phyloP scores from a whole-genome alignment of 2,797 vertebrate genomes.

The Xiphorhynchus erythropygius region DNA sequence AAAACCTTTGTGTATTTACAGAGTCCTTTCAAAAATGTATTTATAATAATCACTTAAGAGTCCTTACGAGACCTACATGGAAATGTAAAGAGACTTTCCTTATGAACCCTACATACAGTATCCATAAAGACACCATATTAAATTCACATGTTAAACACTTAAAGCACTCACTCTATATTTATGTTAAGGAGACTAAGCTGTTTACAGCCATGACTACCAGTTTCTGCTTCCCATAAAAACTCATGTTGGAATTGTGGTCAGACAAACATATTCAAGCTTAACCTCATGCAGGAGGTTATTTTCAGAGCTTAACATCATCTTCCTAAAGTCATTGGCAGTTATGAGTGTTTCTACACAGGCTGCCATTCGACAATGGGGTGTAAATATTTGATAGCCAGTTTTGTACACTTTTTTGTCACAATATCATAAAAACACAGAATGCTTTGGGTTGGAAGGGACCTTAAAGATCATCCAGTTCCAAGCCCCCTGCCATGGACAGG shows the following conservation, averaged over 20 bases:
- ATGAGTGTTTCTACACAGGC: not conserved
- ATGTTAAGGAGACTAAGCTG: not conserved
- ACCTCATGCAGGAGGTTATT: slow-evolving; percentile 3
- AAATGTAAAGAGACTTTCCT: not conserved
- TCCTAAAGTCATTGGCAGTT: not conserved
- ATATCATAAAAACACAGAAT: not conserved
- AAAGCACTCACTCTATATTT: not conserved
- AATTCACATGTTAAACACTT: not conserved
- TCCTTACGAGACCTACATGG: not conserved
- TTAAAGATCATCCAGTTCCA: not conserved
- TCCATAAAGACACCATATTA: not conserved
- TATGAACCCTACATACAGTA: not conserved
- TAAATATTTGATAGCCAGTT: not conserved
- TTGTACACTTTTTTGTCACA: not conserved
- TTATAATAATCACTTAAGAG: not conserved
- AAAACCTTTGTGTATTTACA: not conserved
- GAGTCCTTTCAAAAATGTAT: not conserved
- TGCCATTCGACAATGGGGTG: not conserved
- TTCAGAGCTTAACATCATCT: not conserved
- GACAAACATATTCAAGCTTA: not conserved
- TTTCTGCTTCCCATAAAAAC: slow-evolving; percentile 8
- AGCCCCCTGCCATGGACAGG: not conserved
- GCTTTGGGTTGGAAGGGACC: not conserved
- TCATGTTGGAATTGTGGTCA: not conserved
- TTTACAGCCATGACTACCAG: slow-evolving; percentile 29